A percentile compares a stretch with the other conserved stretches of the same genome.
These are phyloP conservation scores for Echinometra lucunter DNA, from an alignment of 53 echinoderm and acorn worm genomes.

Conservation along the genomic window DNA sequence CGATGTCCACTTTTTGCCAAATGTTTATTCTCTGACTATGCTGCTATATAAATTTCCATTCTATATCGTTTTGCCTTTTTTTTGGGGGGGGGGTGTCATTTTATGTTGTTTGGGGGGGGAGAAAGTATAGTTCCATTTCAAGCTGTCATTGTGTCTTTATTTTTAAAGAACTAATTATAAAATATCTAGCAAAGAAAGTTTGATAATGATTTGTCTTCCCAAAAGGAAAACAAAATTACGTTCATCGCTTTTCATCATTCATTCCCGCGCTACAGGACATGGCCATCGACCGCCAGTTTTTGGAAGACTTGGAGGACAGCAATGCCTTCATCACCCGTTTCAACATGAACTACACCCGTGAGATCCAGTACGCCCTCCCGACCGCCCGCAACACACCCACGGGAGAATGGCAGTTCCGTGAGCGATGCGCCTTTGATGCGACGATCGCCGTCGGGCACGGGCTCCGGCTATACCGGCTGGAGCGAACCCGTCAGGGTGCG, in stretches of 20 bases:
- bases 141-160: no score
- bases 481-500: slow-evolving; percentile 56
- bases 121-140: no score
- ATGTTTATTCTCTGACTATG: background rate
- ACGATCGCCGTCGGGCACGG: slow-evolving; percentile 93
- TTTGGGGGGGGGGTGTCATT: no score
- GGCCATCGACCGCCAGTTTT: slow-evolving; percentile 72
- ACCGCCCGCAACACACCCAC: slow-evolving; percentile 75
- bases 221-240: no score
- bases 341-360: slow-evolving; percentile 94
- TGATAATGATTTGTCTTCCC: no score
- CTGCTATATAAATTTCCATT: no score
- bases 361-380: slow-evolving; percentile 88
- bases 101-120: no score
- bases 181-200: no score
- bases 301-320: slow-evolving; percentile 81
- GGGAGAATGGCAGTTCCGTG: slow-evolving; percentile 79
- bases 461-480: slow-evolving; percentile 78
- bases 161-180: no score
- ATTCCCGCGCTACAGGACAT: slow-evolving; percentile 37
- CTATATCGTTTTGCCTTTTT: no score
- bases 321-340: slow-evolving; percentile 95
- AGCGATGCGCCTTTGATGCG: slow-evolving; percentile 85
- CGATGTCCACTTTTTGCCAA: no score
- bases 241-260: background rate